phyloP scores from a whole-genome alignment of 2,888 invertebrate genomes.

The Camponotus fellah region DNA sequence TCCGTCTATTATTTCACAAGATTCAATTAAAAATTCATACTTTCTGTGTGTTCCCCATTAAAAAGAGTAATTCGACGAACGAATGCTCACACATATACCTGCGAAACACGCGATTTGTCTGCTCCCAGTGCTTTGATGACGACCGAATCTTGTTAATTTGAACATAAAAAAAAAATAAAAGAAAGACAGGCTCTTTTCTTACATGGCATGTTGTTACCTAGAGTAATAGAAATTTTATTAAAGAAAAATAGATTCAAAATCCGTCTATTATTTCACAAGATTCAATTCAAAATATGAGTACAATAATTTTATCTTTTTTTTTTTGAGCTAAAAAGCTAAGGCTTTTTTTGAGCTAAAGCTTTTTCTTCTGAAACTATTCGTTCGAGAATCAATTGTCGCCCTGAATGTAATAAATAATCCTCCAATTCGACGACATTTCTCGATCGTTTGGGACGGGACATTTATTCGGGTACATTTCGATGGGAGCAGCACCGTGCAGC shows the following conservation, averaged over 20 bases:
- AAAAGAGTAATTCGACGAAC: constrained; percentile 5
- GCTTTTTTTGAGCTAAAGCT: no score
- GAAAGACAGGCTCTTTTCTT: no score
- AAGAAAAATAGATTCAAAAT: neutral
- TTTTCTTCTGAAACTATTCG: neutral
- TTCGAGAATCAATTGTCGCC: constrained; percentile 29
- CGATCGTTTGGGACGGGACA: constrained; percentile 46
- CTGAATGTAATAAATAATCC: neutral
- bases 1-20: neutral
- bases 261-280: neutral
- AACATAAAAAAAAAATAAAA: neutral
- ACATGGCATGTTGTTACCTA: no score
- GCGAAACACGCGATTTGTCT: neutral
- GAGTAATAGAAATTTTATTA: no score
- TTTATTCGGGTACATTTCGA: constrained; percentile 63
- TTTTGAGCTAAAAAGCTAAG: neutral
- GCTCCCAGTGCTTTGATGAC: neutral
- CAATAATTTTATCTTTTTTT: neutral
- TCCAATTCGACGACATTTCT: constrained; percentile 16
- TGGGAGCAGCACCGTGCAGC: constrained; percentile 3
- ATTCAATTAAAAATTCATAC: constrained; percentile 45
- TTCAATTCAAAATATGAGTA: constrained; percentile 2
- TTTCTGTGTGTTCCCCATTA: constrained; percentile 42
- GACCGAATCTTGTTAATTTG: neutral
- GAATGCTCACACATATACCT: neutral